Percentiles rank a stretch among this genome's conserved stretches.
Evolutionary conservation across 2,888 invertebrate species (phyloP).

Genomic region (Uloborus plumipes): DNA sequence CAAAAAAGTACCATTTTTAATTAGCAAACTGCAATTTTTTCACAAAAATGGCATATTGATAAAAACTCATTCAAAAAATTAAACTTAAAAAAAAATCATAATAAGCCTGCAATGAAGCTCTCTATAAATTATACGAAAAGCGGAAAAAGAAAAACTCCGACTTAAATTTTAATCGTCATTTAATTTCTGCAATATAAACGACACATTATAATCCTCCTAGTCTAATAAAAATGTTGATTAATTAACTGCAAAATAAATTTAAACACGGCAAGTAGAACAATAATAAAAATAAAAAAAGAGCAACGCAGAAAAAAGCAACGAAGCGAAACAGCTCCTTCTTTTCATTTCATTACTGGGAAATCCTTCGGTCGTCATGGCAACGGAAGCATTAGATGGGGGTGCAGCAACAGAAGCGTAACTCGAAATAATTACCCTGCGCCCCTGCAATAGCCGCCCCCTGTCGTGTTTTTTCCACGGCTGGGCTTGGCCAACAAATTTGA

Average conservation of each 20-base stretch:
- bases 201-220: constrained; percentile 57
- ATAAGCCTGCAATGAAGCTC: too few species aligned
- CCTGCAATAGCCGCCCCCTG: constrained; percentile 44
- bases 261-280: constrained; percentile 38
- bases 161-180: constrained; percentile 60
- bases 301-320: constrained; percentile 14
- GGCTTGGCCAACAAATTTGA: constrained; percentile 62
- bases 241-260: constrained; percentile 57
- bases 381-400: constrained; percentile 15
- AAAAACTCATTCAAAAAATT: too few species aligned
- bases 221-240: constrained; percentile 58
- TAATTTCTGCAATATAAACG: constrained; percentile 55
- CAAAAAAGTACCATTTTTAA: too few species aligned
- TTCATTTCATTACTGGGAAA: constrained; percentile 55
- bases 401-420: constrained; percentile 26
- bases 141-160: constrained; percentile 21
- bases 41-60: too few species aligned
- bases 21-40: too few species aligned
- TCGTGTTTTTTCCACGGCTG: constrained; percentile 43
- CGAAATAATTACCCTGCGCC: constrained; percentile 54
- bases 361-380: constrained; percentile 35
- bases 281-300: constrained; percentile 49
- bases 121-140: not conserved
- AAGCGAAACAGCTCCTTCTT: constrained; percentile 33
- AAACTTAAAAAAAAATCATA: too few species aligned